These are phyloP conservation scores for Acleris laterana DNA, from an alignment of 2,888 invertebrate species.

Conservation along the genomic window DNA sequence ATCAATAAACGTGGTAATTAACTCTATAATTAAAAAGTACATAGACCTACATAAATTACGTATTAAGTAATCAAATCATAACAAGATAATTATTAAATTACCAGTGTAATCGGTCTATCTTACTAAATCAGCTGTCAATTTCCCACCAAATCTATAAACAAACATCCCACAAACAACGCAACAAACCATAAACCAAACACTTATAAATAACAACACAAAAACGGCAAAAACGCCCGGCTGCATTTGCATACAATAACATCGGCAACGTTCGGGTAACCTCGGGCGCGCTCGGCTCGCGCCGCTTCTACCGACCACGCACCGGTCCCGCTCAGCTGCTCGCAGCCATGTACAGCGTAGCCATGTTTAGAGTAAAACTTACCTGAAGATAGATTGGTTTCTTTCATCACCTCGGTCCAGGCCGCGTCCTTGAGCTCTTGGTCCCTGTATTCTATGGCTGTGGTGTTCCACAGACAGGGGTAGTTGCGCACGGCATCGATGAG, in stretches of 20 bases:
- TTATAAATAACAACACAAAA: conserved; percentile 6
- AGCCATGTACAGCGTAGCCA: neutral
- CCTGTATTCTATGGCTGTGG: conserved; percentile 77
- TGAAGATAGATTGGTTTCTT: conserved; percentile 74
- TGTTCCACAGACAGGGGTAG: conserved; percentile 80
- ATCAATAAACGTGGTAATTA: too few relatives aligned
- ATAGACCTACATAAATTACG: too few relatives aligned
- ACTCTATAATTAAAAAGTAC: too few relatives aligned
- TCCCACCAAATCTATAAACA: too few relatives aligned
- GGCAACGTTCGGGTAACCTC: conserved; percentile 10
- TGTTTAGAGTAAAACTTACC: conserved; percentile 54
- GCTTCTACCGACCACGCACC: conserved; percentile 71
- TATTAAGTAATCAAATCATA: too few relatives aligned
- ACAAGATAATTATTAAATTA: too few relatives aligned
- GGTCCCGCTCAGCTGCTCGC: conserved; percentile 71
- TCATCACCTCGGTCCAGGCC: conserved; percentile 78
- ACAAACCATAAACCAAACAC: neutral
- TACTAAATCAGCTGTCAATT: too few relatives aligned
- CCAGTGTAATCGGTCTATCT: too few relatives aligned
- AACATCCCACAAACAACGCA: too few relatives aligned
- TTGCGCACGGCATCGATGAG: conserved; percentile 75
- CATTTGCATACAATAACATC: conserved; percentile 20
- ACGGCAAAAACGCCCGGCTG: conserved; percentile 9
- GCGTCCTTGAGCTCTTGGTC: conserved; percentile 81
- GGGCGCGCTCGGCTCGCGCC: conserved; percentile 54